A percentile compares a stretch with the other conserved stretches of the same genome.
These are phyloP conservation scores for Neuroterus valhalla DNA, from an alignment of 1,140 invertebrate species.

Conservation along the genomic window DNA sequence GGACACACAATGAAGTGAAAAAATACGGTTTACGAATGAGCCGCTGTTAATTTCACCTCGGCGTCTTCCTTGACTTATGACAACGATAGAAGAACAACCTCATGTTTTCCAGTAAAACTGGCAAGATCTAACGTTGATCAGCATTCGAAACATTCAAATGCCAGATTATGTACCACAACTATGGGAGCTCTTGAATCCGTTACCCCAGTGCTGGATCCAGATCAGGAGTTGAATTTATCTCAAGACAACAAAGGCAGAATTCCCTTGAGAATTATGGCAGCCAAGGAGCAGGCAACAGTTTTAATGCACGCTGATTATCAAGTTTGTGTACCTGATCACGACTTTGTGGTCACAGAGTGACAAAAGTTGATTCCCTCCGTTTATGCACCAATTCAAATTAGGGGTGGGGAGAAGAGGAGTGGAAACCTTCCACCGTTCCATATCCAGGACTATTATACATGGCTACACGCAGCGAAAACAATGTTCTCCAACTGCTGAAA, in stretches of 20 bases:
- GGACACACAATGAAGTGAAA: not conserved
- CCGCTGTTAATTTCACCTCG: not conserved
- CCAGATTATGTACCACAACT: no score
- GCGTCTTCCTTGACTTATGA: not conserved
- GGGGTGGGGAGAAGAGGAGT: no score
- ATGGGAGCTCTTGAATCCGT: no score
- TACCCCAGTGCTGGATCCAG: no score
- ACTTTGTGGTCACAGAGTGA: not conserved
- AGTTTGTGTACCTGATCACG: not conserved
- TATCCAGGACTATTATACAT: not conserved
- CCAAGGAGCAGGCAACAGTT: no score
- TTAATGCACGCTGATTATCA: no score
- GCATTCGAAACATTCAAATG: no score
- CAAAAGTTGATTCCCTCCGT: not conserved
- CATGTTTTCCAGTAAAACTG: not conserved
- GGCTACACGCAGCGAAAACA: conserved; percentile 3
- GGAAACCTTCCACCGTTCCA: not conserved
- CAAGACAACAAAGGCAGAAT: no score
- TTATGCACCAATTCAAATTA: not conserved
- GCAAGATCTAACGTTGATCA: no score
- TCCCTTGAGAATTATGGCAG: no score
- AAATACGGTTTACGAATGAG: not conserved
- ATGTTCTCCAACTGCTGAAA: not conserved
- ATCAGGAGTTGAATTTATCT: no score
- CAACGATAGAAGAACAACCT: not conserved